These are phyloP conservation scores for Castor canadensis DNA, from an alignment of 2,113 vertebrate genomes.

Conservation along the genomic window DNA sequence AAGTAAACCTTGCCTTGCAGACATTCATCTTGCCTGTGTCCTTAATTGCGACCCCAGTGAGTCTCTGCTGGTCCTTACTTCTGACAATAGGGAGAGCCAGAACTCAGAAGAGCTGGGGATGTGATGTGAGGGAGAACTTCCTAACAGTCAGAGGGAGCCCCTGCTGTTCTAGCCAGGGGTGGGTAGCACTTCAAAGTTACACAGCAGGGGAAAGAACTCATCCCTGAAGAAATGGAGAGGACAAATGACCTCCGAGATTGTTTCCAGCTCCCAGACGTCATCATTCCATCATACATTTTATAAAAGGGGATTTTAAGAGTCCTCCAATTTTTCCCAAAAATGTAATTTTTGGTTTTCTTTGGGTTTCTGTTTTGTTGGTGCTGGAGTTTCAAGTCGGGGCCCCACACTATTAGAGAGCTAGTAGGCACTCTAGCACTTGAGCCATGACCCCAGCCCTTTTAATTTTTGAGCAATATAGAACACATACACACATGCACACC, in stretches of 20 bases:
- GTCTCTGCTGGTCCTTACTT: too few relatives aligned
- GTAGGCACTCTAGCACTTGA: too few relatives aligned
- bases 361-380: too few relatives aligned
- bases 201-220: not conserved
- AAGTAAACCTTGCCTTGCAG: too few relatives aligned
- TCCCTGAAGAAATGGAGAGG: not conserved
- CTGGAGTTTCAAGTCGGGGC: too few relatives aligned
- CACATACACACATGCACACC: not conserved
- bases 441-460: too few relatives aligned
- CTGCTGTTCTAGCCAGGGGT: not conserved
- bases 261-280: not conserved
- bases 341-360: too few relatives aligned
- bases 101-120: not conserved
- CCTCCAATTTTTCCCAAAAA: slow-evolving; percentile 13
- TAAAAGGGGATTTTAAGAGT: not conserved
- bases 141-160: not conserved
- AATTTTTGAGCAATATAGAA: not conserved
- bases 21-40: too few relatives aligned
- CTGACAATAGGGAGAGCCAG: not conserved
- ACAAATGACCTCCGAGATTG: not conserved
- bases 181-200: not conserved
- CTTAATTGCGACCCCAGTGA: too few relatives aligned
- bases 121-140: not conserved
- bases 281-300: slow-evolving; percentile 28
- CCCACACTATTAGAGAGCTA: too few relatives aligned